Conservation (phyloP, 2,113 vertebrate species). For the Prunella himalayana region DNA sequence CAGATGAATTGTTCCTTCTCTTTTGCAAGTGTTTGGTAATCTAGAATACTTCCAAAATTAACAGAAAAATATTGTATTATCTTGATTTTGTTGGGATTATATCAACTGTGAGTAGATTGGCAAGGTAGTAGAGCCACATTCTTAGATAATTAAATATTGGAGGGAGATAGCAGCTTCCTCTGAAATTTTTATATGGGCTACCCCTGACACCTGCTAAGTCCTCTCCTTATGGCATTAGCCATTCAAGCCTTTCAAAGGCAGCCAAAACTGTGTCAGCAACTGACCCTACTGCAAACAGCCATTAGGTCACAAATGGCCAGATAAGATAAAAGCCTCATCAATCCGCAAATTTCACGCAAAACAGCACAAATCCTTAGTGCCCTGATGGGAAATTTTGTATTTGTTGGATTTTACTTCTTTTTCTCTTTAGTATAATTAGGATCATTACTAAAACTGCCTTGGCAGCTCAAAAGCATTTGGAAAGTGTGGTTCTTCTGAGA, state of each 20-base stretch:
- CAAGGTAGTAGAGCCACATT: neutral
- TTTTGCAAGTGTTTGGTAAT: neutral
- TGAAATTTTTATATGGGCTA: neutral
- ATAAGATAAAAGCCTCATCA: neutral
- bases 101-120: neutral
- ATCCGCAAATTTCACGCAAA: accelerated
- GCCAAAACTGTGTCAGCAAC: neutral
- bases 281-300: neutral
- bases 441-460: neutral
- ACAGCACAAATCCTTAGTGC: neutral
- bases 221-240: neutral
- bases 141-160: neutral
- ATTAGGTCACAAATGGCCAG: neutral
- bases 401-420: neutral
- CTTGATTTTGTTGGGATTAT: neutral
- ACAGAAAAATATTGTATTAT: neutral
- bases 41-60: neutral
- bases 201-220: neutral
- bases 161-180: neutral
- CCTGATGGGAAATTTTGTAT: neutral
- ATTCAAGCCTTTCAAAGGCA: neutral
- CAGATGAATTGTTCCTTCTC: neutral
- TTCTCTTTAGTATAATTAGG: neutral
- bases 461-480: neutral
- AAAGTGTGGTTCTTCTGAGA: neutral